These are phyloP conservation scores for Myodes glareolus DNA, from an alignment of 2,113 vertebrate genomes.

Conservation along the genomic window DNA sequence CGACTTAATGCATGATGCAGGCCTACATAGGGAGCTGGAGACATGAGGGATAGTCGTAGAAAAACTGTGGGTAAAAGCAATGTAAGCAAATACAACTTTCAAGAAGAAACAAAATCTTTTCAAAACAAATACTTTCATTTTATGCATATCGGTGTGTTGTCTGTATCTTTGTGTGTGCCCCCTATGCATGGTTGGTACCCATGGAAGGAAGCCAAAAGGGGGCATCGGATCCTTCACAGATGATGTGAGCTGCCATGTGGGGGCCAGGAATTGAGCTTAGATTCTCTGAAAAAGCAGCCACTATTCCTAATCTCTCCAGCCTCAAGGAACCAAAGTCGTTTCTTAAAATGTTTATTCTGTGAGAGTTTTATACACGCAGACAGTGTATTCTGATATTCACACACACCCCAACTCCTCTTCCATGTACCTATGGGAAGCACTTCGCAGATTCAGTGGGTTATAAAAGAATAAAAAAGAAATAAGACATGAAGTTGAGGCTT, in stretches of 20 bases:
- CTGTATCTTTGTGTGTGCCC: neutral
- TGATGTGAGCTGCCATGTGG: neutral
- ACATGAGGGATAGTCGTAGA: too few relatives aligned
- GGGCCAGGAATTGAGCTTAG: neutral
- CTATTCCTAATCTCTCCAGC: neutral
- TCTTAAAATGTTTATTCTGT: neutral
- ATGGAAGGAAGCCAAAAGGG: neutral
- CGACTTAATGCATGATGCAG: accelerated
- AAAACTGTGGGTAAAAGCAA: neutral
- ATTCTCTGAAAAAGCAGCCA: neutral
- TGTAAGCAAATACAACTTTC: neutral
- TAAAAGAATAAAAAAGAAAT: neutral
- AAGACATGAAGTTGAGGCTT: neutral
- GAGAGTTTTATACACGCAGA: neutral
- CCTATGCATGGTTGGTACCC: neutral
- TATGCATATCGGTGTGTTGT: neutral
- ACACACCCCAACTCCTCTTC: neutral
- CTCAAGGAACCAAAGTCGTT: neutral
- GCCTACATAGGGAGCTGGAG: neutral
- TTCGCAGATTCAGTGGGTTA: neutral
- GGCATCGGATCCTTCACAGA: neutral
- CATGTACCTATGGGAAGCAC: neutral
- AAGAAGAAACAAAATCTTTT: neutral
- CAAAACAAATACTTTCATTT: neutral
- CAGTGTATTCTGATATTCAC: neutral